Percentiles rank a stretch among this genome's conserved stretches.
Evolutionary conservation across 1,140 invertebrate species (phyloP).

Genomic region (Pomacea maculata): DNA sequence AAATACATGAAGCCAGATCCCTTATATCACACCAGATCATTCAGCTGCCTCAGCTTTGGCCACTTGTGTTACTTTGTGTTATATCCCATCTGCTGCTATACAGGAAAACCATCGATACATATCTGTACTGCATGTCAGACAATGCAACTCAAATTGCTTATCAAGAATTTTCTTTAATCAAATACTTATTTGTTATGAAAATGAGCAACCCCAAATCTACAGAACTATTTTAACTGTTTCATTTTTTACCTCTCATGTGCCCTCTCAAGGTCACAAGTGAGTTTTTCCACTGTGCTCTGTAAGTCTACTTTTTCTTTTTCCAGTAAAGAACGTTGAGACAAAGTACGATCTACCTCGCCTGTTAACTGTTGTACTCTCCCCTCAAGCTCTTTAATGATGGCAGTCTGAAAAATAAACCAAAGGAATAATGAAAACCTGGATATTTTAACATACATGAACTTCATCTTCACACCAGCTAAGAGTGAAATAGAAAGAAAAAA

Average conservation of each 20-base stretch:
- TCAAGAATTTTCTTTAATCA: no score
- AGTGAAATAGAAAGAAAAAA: no score
- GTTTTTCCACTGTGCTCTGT: slow-evolving; percentile 44
- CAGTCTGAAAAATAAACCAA: slow-evolving; percentile 35
- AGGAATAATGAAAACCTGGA: neutral
- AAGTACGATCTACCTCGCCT: slow-evolving; percentile 58
- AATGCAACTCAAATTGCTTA: no score
- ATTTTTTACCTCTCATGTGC: slow-evolving; percentile 36
- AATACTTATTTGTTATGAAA: no score
- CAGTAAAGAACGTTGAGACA: slow-evolving; percentile 43
- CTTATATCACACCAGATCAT: neutral
- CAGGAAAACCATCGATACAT: no score
- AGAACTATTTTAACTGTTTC: no score
- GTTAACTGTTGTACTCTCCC: slow-evolving; percentile 59
- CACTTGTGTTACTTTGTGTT: no score
- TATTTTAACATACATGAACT: neutral
- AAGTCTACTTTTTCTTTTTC: slow-evolving; percentile 57
- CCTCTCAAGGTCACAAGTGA: slow-evolving; percentile 42
- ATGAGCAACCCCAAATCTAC: no score
- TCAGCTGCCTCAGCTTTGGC: neutral
- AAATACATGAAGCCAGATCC: no score
- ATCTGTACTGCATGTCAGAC: no score
- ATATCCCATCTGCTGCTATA: no score
- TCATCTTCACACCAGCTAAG: no score
- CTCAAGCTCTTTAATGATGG: slow-evolving; percentile 62